Evolutionary conservation across 2,113 vertebrate species (phyloP).

Genomic region (Dipodomys merriami): DNA sequence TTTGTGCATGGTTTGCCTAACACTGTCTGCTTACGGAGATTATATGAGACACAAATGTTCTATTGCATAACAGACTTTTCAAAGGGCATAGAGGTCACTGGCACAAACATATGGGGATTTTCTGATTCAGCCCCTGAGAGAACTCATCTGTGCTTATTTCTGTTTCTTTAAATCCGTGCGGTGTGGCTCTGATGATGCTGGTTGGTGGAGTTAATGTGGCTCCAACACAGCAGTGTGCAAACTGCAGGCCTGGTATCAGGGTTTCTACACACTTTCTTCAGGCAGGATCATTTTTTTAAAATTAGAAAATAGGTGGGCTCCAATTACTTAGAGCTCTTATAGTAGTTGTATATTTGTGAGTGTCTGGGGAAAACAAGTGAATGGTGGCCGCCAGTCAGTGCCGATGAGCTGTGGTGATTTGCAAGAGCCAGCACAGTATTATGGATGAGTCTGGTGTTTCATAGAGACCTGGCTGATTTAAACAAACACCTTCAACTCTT

Average conservation of each 20-base stretch:
- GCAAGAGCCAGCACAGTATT: background rate
- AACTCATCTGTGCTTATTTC: background rate
- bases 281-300: background rate
- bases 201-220: background rate
- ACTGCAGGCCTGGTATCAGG: background rate
- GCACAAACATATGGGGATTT: background rate
- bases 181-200: background rate
- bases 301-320: background rate
- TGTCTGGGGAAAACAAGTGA: background rate
- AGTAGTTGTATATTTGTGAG: background rate
- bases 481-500: background rate
- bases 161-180: background rate
- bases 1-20: background rate
- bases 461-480: background rate
- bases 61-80: background rate
- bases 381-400: background rate
- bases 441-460: background rate
- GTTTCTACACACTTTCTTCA: background rate
- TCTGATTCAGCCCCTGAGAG: background rate
- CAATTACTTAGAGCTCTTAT: background rate
- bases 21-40: background rate
- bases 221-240: background rate
- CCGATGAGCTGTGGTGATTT: background rate
- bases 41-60: background rate
- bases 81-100: background rate